These are phyloP conservation scores for Choreutis nemorana DNA, from an alignment of 2,888 invertebrate genomes.

Conservation along the genomic window DNA sequence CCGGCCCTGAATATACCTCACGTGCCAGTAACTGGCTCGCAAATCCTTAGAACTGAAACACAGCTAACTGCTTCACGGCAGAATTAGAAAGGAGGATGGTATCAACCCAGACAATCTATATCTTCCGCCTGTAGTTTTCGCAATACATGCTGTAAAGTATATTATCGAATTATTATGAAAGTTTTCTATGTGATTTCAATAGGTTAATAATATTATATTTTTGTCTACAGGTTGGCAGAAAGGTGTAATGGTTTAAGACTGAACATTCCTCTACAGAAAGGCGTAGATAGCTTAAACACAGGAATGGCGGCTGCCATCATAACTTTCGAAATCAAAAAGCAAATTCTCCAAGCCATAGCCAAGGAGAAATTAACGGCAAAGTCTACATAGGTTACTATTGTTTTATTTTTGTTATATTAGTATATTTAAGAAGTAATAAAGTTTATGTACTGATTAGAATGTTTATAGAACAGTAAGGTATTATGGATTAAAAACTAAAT, in stretches of 20 bases:
- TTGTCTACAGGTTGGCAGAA: constrained; percentile 58
- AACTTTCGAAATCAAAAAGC: constrained; percentile 82
- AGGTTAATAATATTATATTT: constrained; percentile 1
- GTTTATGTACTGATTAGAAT: constrained; percentile 4
- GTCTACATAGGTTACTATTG: constrained; percentile 15
- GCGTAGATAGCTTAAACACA: constrained; percentile 86
- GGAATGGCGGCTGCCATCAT: constrained; percentile 85
- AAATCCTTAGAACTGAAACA: no score
- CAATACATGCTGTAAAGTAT: no score
- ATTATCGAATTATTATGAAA: constrained; percentile 3
- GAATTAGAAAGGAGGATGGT: no score
- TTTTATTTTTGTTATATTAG: constrained; percentile 4
- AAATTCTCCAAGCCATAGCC: constrained; percentile 50
- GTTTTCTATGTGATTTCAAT: neutral
- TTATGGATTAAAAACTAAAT: no score
- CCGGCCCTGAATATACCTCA: no score
- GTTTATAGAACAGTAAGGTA: constrained; percentile 2
- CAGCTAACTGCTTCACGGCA: no score
- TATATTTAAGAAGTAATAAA: no score
- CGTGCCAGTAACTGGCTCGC: no score
- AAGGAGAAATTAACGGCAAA: constrained; percentile 22
- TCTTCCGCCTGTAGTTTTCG: no score
- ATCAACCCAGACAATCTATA: no score
- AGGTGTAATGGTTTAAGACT: constrained; percentile 69
- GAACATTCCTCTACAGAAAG: constrained; percentile 79